Conservation (phyloP, 2,888 invertebrate species). For the Drosophila mettleri region DNA sequence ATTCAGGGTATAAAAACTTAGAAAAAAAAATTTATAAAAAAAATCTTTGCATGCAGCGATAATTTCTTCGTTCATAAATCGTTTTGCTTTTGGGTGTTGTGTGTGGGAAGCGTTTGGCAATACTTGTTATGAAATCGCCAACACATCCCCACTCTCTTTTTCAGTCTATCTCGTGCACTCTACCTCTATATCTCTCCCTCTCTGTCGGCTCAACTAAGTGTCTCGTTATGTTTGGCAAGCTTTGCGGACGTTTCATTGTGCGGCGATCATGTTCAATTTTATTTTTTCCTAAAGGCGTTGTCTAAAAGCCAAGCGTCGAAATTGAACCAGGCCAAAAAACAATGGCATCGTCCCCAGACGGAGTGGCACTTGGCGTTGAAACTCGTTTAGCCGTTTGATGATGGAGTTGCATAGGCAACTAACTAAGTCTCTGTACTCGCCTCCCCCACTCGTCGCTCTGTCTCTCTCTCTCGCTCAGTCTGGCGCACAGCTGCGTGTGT, state of each 20-base stretch:
- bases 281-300: slow-evolving; percentile 59
- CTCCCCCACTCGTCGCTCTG: background rate
- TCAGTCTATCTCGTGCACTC: no score
- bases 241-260: slow-evolving; percentile 47
- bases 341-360: slow-evolving; percentile 65
- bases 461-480: background rate
- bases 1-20: no score
- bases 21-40: slow-evolving; percentile 35
- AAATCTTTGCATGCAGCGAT: slow-evolving; percentile 28
- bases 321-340: slow-evolving; percentile 75
- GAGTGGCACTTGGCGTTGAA: slow-evolving; percentile 68
- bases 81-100: slow-evolving; percentile 28
- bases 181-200: background rate
- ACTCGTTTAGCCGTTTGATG: slow-evolving; percentile 59
- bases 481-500: slow-evolving; percentile 40
- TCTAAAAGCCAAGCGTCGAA: slow-evolving; percentile 41
- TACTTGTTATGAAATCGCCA: slow-evolving; percentile 72
- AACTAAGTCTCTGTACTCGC: slow-evolving; percentile 20
- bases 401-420: slow-evolving; percentile 44
- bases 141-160: background rate
- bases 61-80: slow-evolving; percentile 50
- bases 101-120: slow-evolving; percentile 64
- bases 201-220: background rate
- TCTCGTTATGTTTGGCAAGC: slow-evolving; percentile 27
- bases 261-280: slow-evolving; percentile 62